phyloP scores from a whole-genome alignment of 2,888 invertebrate species.

The Tryphoninae sp. region DNA sequence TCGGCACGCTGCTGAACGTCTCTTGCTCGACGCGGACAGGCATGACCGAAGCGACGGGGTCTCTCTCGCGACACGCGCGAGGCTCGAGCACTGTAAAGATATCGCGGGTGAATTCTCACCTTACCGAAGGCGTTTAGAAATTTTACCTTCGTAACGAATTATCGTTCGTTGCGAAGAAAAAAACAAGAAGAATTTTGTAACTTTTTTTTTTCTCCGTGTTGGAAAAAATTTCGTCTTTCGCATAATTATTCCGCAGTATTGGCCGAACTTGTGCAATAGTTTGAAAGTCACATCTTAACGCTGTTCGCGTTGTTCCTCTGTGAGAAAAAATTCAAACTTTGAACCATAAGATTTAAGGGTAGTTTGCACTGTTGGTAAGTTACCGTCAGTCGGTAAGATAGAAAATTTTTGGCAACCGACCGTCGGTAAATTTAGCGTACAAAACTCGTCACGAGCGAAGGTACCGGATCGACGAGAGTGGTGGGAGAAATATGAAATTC shows the following conservation, averaged over 20 bases:
- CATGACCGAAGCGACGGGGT: slow-evolving; percentile 9
- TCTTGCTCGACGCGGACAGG: neutral
- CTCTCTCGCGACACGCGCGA: slow-evolving; percentile 5
- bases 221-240: too few species aligned
- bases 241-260: too few species aligned
- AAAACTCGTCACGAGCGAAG: neutral
- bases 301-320: slow-evolving; percentile 12
- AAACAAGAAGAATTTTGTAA: neutral
- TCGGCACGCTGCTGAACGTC: neutral
- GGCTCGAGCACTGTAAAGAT: neutral
- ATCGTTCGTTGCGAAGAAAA: neutral
- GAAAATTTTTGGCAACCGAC: slow-evolving; percentile 7
- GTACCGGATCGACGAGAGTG: neutral
- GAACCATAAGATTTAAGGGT: neutral
- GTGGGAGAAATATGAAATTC: neutral
- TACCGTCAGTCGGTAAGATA: slow-evolving; percentile 41
- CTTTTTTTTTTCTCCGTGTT: too few species aligned
- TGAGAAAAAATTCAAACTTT: neutral
- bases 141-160: too few species aligned
- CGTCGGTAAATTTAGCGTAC: neutral
- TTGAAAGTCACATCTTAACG: neutral
- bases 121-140: neutral
- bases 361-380: neutral
- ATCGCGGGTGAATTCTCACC: neutral
- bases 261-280: too few species aligned